A percentile compares a stretch with the other conserved stretches of the same genome.
These are phyloP conservation scores for Sinhomidia bicolor DNA, from an alignment of 2,888 invertebrate genomes.

Conservation along the genomic window DNA sequence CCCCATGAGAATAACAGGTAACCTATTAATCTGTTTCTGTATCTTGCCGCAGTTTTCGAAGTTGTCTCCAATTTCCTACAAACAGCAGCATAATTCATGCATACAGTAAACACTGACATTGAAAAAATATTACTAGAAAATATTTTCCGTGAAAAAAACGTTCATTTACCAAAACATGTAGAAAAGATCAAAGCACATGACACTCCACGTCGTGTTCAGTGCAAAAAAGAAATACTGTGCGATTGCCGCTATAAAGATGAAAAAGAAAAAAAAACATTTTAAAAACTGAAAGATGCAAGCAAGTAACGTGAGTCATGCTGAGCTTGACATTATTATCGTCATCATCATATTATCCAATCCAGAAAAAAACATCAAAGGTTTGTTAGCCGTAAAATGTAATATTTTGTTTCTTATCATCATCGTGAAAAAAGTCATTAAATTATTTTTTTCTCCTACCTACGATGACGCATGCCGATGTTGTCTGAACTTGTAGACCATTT, in stretches of 20 bases:
- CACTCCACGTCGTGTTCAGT: conserved; percentile 73
- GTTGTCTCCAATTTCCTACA: conserved; percentile 73
- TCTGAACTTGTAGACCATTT: conserved; percentile 57
- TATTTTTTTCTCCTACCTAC: conserved; percentile 71
- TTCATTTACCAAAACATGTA: conserved; percentile 77
- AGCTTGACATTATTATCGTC: background rate
- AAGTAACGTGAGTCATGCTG: too few relatives aligned
- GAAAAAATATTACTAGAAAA: too few relatives aligned
- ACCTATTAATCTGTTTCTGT: conserved; percentile 44
- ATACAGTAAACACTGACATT: background rate
- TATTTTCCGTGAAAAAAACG: too few relatives aligned
- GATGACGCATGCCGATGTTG: conserved; percentile 65
- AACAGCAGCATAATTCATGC: background rate
- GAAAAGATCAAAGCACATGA: conserved; percentile 76
- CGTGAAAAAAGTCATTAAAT: too few relatives aligned
- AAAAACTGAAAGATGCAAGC: too few relatives aligned
- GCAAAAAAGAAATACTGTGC: conserved; percentile 77
- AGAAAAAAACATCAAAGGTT: too few relatives aligned
- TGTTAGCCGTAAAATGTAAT: too few relatives aligned
- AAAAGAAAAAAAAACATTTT: background rate
- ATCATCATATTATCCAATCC: too few relatives aligned
- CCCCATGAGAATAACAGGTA: conserved; percentile 71
- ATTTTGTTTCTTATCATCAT: too few relatives aligned
- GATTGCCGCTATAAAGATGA: conserved; percentile 65
- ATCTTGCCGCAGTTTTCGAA: conserved; percentile 61